These are phyloP conservation scores for Vireo griseus DNA, from an alignment of 2,797 vertebrate genomes.

Conservation along the genomic window DNA sequence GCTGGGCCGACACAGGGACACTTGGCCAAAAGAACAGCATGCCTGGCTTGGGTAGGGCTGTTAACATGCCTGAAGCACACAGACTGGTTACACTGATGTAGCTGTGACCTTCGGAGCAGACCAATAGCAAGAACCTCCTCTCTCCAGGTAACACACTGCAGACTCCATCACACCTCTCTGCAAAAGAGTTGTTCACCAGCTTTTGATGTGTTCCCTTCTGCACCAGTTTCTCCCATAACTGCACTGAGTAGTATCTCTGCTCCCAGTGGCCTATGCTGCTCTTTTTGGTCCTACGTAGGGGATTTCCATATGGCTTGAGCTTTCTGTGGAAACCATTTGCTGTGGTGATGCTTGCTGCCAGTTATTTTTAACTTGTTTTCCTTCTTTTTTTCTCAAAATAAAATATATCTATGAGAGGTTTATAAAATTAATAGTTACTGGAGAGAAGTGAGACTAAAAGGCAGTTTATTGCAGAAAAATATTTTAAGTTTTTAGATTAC, in stretches of 20 bases:
- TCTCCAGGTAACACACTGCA: background rate
- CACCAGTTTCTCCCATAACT: background rate
- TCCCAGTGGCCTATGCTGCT: background rate
- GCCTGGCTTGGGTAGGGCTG: background rate
- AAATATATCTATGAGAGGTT: background rate
- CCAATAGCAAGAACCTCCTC: background rate
- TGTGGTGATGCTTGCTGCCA: background rate
- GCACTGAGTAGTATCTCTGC: rapidly evolving
- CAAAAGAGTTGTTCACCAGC: background rate
- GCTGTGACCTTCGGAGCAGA: background rate
- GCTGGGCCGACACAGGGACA: background rate
- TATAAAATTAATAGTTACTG: background rate
- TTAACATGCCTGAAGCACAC: background rate
- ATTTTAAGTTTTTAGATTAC: background rate
- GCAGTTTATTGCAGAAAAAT: background rate
- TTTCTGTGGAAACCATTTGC: background rate
- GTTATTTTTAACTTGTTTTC: background rate
- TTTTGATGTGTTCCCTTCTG: background rate
- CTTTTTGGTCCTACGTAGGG: background rate
- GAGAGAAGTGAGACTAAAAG: background rate
- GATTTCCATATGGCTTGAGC: background rate
- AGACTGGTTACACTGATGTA: background rate
- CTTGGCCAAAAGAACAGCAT: background rate
- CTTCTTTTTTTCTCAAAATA: background rate
- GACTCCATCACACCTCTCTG: background rate